These are phyloP conservation scores for Notechis scutatus DNA, from an alignment of 2,113 vertebrate species.

Conservation along the genomic window DNA sequence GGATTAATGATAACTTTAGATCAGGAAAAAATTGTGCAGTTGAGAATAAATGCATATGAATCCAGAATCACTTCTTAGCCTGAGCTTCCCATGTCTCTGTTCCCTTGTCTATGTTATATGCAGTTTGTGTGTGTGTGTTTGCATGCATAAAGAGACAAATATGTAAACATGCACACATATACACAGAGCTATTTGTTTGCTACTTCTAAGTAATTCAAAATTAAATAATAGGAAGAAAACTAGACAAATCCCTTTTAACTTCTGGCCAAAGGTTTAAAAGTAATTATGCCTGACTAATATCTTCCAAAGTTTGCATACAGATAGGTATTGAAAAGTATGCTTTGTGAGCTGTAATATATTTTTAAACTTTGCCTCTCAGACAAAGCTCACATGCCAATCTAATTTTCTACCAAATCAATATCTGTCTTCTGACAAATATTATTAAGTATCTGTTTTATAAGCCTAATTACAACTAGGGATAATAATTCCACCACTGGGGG, in stretches of 20 bases:
- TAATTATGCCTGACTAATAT: constrained; percentile 21
- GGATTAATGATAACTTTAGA: not conserved
- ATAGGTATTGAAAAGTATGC: constrained; percentile 51
- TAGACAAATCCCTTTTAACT: constrained; percentile 12
- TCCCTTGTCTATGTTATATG: not conserved
- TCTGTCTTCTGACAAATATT: constrained; percentile 70
- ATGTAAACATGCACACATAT: not conserved
- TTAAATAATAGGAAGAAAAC: constrained; percentile 17
- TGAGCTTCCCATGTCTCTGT: not conserved
- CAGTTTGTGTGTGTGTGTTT: not conserved
- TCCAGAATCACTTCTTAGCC: too few relatives aligned
- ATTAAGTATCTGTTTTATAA: constrained; percentile 79
- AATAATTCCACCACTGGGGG: constrained; percentile 73
- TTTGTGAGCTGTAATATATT: constrained; percentile 46
- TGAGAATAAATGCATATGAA: not conserved
- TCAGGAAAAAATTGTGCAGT: not conserved
- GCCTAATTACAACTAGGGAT: constrained; percentile 76
- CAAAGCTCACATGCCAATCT: constrained; percentile 54
- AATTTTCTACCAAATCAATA: constrained; percentile 70
- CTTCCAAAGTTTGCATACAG: constrained; percentile 42
- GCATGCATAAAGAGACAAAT: not conserved
- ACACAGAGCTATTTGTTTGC: not conserved
- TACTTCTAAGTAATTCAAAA: constrained; percentile 3
- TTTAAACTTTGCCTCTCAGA: constrained; percentile 43
- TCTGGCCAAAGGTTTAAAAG: constrained; percentile 13